Conservation (phyloP, 2,797 vertebrate species). For the Chaetodon trifasciatus region DNA sequence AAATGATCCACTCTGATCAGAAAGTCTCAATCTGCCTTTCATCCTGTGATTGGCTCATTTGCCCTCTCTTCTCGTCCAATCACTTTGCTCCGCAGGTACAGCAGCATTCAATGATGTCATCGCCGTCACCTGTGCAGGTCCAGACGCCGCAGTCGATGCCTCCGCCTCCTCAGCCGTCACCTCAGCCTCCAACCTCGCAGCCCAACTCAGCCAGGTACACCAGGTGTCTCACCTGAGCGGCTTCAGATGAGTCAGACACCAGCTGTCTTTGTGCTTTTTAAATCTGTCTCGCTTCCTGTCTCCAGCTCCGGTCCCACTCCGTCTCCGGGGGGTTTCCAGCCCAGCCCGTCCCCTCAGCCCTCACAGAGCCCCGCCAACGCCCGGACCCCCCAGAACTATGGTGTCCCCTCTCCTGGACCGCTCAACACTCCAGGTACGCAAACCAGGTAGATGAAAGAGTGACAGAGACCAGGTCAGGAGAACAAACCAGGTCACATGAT, state of each 20-base stretch:
- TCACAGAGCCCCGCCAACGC: constrained; percentile 94
- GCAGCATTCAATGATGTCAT: constrained; percentile 91
- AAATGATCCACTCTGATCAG: no score
- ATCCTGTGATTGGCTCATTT: constrained; percentile 4
- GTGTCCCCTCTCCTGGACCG: constrained; percentile 91
- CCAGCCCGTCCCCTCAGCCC: constrained; percentile 96
- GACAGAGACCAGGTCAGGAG: no score
- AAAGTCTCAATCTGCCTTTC: neutral
- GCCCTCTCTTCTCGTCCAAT: neutral
- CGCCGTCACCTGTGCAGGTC: constrained; percentile 93
- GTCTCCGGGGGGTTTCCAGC: constrained; percentile 96
- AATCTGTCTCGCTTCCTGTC: neutral
- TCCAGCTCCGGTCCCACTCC: constrained; percentile 95
- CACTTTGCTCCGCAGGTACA: constrained; percentile 81
- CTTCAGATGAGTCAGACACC: neutral
- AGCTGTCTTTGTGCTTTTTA: neutral
- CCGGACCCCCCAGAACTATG: constrained; percentile 95
- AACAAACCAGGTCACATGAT: neutral
- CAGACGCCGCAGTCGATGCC: constrained; percentile 94
- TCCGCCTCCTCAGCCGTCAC: constrained; percentile 94
- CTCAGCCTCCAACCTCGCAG: constrained; percentile 93
- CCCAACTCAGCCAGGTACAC: constrained; percentile 91
- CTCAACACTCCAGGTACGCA: constrained; percentile 94
- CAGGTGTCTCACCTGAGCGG: neutral
- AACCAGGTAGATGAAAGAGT: no score